These are phyloP conservation scores for Hydropotes inermis DNA, from an alignment of 2,113 vertebrate species.

Conservation along the genomic window DNA sequence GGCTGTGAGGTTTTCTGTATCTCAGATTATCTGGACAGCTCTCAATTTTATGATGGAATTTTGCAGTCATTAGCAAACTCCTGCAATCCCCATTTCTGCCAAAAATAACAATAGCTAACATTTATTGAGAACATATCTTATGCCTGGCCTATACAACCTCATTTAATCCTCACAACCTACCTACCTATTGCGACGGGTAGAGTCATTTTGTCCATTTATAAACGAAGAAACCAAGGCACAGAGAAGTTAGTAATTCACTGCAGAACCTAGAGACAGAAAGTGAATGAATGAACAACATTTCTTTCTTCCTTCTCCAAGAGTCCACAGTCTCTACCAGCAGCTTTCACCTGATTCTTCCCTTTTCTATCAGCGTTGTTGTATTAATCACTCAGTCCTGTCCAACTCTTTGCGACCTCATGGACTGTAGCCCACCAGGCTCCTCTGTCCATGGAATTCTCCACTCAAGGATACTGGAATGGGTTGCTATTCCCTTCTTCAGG, in stretches of 20 bases:
- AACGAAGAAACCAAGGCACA: background rate
- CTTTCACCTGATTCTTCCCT: background rate
- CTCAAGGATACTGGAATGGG: background rate
- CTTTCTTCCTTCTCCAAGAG: background rate
- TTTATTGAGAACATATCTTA: background rate
- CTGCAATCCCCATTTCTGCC: background rate
- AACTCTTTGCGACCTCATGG: accelerated
- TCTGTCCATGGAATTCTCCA: background rate
- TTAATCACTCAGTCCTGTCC: background rate
- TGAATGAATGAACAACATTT: background rate
- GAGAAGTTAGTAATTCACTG: background rate
- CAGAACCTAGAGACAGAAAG: background rate
- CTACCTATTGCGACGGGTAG: no score
- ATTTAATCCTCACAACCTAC: background rate
- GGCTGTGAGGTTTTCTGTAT: background rate
- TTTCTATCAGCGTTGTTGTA: background rate
- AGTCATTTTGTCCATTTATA: background rate
- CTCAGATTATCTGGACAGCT: slow-evolving; percentile 31
- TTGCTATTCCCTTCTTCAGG: background rate
- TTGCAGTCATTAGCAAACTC: background rate
- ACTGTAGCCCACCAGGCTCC: background rate
- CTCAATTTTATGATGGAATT: background rate
- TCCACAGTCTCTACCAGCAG: background rate
- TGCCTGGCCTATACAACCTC: background rate
- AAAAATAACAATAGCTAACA: background rate